Conservation (phyloP, 2,797 vertebrate genomes). For the Carcharodon carcharias region DNA sequence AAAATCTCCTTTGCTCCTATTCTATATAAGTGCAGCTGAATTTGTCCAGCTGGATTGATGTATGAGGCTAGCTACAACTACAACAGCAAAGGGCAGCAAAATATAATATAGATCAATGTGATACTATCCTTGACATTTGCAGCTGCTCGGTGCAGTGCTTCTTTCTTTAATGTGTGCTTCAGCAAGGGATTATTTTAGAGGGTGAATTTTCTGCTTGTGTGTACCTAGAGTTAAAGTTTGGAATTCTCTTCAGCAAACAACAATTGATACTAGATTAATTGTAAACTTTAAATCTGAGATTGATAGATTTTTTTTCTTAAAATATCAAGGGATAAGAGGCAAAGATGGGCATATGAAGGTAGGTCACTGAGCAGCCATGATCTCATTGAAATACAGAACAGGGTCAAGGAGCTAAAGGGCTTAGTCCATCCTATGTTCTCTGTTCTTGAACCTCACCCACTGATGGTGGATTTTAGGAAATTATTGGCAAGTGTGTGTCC, state of each 20-base stretch:
- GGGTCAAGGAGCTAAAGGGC: neutral
- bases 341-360: neutral
- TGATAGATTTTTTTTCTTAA: neutral
- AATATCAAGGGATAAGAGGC: neutral
- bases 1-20: neutral
- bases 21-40: neutral
- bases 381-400: neutral
- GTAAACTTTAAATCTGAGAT: neutral
- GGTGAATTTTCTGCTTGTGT: neutral
- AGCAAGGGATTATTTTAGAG: neutral
- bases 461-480: neutral
- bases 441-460: neutral
- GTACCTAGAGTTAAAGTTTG: neutral
- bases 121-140: neutral
- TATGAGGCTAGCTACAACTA: neutral
- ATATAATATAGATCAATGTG: conserved; percentile 20
- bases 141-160: neutral
- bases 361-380: neutral
- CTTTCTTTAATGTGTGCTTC: neutral
- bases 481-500: neutral
- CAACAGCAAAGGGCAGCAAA: conserved; percentile 1
- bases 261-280: neutral
- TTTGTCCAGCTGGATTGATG: neutral
- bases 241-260: neutral
- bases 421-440: neutral